These are phyloP conservation scores for Henricia sp. DNA, from an alignment of 53 echinoderm and acorn worm species.

Conservation along the genomic window DNA sequence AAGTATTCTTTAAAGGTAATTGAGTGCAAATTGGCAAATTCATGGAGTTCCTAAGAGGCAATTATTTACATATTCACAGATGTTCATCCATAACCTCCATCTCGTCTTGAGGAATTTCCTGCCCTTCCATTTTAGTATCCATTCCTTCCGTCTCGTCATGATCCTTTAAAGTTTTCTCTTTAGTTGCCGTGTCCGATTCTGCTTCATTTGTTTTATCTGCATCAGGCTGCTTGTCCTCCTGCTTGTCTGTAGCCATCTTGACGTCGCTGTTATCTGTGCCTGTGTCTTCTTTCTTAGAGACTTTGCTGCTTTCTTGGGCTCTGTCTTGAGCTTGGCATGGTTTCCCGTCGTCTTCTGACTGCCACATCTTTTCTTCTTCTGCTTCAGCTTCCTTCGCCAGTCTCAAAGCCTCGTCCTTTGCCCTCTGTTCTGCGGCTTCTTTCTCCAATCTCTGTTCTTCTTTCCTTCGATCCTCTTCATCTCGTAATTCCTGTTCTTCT, in stretches of 20 bases:
- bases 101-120: not conserved
- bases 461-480: conserved; percentile 19
- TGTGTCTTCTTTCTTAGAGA: too few relatives aligned
- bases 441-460: conserved; percentile 16
- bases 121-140: conserved; percentile 9
- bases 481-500: conserved; percentile 31
- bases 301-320: not conserved
- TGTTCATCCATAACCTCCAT: not conserved
- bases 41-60: too few relatives aligned
- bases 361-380: conserved; percentile 45
- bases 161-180: not conserved
- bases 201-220: not conserved
- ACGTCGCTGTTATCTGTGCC: too few relatives aligned
- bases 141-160: not conserved
- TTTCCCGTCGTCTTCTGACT: not conserved
- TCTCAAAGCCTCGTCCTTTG: conserved; percentile 22
- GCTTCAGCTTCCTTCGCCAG: conserved; percentile 40
- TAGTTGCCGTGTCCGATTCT: too few relatives aligned
- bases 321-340: not conserved
- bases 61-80: not conserved
- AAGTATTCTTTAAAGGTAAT: too few relatives aligned
- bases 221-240: too few relatives aligned
- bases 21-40: too few relatives aligned
- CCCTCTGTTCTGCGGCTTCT: conserved; percentile 10
- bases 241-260: not conserved